Base-by-base conservation (phyloP, 1,140 invertebrate genomes). In the Drosophila setifemur region DNA sequence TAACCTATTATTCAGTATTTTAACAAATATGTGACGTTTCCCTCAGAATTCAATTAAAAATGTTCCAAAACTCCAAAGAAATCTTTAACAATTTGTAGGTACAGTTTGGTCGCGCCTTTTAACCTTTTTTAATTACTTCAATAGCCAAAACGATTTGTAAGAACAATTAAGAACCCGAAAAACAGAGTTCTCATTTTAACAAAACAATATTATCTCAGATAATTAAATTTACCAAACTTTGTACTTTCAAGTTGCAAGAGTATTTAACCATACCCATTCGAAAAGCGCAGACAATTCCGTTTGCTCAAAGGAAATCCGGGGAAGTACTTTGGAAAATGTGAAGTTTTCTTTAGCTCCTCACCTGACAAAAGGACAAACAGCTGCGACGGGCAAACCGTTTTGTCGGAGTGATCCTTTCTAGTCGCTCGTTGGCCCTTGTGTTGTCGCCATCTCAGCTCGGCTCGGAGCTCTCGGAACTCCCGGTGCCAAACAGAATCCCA, bases 291-390 rank as follows among this genome's bases (percentile, higher is more conserved):
- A 33, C 57, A 45, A 48, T 63, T 64, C 23, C 18, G 35, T 44
- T 28, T 45, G 35, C 39, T 35, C n/a, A 66, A 18, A 58, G 33
- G 47, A 66, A 79, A 76, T 58, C 29, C 21, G 19, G 31, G 9
- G 16, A 67, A 57, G 52, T 54, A 35, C 37, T 48, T 50, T 26
- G 44, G 7, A 39, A 49, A 70, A 29, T 23, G 35, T 31, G 4
- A 55, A 58, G 43, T 69, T 70, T 49, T 18, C 52, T 39, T 42
- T 78, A 44, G 33, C 31, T 42, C 47, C 28, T 52, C 47, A 73
- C 53, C 79, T 78, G 74, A 54, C 58, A 85, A 85, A 85, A 74
- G 73, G 69, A 57, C 69, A 73, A 78, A 48, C 79, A 78, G 40
- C 50, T 73, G 69, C 48, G 54, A 47, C 55, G 42, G 42, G 43